These are phyloP conservation scores for Vandiemenella viatica DNA, from an alignment of 2,888 invertebrate species.

Conservation along the genomic window DNA sequence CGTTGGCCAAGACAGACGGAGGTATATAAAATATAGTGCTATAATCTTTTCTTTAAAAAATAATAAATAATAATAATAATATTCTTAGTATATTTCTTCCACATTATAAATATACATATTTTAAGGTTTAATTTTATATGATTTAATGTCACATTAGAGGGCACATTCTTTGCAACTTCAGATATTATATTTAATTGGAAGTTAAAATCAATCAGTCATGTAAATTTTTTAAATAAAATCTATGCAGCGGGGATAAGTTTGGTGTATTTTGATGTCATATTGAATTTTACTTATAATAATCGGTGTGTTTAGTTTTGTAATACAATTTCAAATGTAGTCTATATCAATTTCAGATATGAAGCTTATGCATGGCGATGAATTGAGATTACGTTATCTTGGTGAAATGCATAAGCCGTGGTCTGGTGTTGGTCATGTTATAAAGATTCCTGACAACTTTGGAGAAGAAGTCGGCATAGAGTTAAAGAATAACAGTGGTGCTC, in stretches of 20 bases:
- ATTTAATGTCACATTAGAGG: too few relatives aligned
- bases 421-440: constrained; percentile 96
- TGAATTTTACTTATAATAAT: not conserved
- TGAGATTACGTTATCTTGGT: constrained; percentile 81
- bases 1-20: constrained; percentile 91
- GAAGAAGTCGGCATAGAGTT: constrained; percentile 97
- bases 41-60: not conserved
- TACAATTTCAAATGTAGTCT: not conserved
- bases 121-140: not conserved
- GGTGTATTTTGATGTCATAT: not conserved
- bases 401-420: constrained; percentile 91
- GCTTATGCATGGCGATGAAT: constrained; percentile 96
- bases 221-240: too few relatives aligned
- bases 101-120: not conserved
- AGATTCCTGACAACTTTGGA: constrained; percentile 87
- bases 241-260: too few relatives aligned
- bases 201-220: too few relatives aligned
- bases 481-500: constrained; percentile 81
- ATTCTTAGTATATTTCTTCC: not conserved
- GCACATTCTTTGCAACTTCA: too few relatives aligned
- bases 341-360: constrained; percentile 81
- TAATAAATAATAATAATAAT: not conserved
- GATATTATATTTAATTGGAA: too few relatives aligned
- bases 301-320: not conserved
- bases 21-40: constrained; percentile 25